Base-by-base conservation (phyloP, 2,113 vertebrate genomes). In the Apus apus region DNA sequence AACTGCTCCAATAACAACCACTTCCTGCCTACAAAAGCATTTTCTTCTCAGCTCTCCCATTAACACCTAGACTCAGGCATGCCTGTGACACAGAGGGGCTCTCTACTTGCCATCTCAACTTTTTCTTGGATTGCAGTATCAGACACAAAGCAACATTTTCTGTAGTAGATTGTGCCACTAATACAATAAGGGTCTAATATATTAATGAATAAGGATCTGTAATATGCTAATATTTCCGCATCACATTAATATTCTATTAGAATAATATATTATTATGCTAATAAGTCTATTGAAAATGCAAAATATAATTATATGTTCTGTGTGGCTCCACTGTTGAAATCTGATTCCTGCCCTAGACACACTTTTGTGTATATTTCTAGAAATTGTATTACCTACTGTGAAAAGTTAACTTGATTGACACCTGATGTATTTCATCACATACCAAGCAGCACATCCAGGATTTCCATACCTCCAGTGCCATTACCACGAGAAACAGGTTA, bases 211-310 rank as follows among this genome's bases (percentile, higher is more conserved):
- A 93, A 95, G 92, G 93, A 91, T 94, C 79, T 89, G 85, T 97
- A 97, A 94, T 97, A 96, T 94, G 92, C 92, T 96, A 97, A 95
- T 96, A 93, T 95, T 94, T 94, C 95, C 8, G n/a, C 93, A 77
- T 94, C 30, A 26, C 83, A 96, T 97, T 97, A 97, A 97, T 97
- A 97, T 97, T 97, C 92, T 96, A 97, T 97, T 97, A 96, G 85
- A 86, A 71, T 74, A 93, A 95, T 94, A 67, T 67, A 96, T 97
- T 97, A 94, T 96, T 96, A 97, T 97, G 96, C 67, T 97, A 97
- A 97, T 97, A 80, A 77, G 68, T 36, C 62, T 83, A 93, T 97
- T 97, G 96, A 96, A 97, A 96, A 97, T 97, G 97, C 95, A 97
- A 96, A 97, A 93, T 95, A 96, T 95, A 97, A 97, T 97, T 97